Percentiles rank a stretch among this genome's conserved stretches.
These are phyloP conservation scores for Luidia sarsii DNA, from an alignment of 53 echinoderm and acorn worm genomes.

Conservation along the genomic window DNA sequence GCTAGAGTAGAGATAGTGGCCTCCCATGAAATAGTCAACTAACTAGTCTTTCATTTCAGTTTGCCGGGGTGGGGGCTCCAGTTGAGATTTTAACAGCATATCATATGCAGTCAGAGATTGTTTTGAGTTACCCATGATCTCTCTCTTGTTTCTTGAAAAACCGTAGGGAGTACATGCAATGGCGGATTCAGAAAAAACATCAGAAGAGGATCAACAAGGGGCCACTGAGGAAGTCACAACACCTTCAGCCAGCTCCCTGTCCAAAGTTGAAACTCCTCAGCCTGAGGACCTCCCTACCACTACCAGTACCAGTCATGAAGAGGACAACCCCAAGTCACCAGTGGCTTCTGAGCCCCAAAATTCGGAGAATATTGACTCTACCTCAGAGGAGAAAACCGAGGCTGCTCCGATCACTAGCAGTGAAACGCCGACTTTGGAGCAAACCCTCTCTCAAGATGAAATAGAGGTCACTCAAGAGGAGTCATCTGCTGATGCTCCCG, in stretches of 20 bases:
- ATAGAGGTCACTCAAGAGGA: not conserved
- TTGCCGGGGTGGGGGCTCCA: not conserved
- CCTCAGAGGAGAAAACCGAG: too few relatives aligned
- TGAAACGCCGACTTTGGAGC: not conserved
- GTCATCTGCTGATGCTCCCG: not conserved
- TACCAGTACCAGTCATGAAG: not conserved
- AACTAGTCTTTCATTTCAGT: too few relatives aligned
- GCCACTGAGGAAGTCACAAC: constrained; percentile 28
- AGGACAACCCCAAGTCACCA: not conserved
- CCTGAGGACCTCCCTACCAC: not conserved
- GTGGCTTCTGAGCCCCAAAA: not conserved
- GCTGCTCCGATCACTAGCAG: not conserved
- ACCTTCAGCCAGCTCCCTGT: not conserved
- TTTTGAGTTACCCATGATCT: not conserved
- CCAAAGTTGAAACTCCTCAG: constrained; percentile 4
- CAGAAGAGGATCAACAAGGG: not conserved
- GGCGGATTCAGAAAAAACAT: not conserved
- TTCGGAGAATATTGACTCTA: not conserved
- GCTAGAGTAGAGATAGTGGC: not conserved
- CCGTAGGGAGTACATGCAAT: not conserved
- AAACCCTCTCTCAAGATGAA: not conserved
- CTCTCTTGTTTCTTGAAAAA: not conserved
- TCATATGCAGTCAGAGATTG: not conserved
- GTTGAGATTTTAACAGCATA: not conserved
- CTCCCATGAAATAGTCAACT: not conserved